Base-by-base conservation (phyloP, 2,113 vertebrate species). In the Sterna hirundo region DNA sequence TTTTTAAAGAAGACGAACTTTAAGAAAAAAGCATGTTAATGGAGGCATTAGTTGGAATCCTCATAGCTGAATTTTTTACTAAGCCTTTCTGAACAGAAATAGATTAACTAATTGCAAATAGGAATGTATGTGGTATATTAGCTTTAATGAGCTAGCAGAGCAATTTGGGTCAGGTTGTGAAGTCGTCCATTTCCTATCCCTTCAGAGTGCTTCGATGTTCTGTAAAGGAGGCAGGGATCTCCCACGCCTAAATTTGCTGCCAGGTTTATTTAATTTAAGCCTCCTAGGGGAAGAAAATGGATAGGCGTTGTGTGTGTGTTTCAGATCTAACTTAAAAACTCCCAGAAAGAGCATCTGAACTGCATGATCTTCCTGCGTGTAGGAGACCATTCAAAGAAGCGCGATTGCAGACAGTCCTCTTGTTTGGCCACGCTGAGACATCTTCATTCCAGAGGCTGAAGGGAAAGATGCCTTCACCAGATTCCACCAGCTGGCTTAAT, bases 341-440 rank as follows among this genome's bases (percentile, higher is more conserved):
- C 22, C 54, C 55, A 49, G 16, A 20, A 40, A 15, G 29, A 52
- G 26, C 29, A 34, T 62, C 46, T 14, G 8, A 79, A 47, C 11
- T 34, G 18, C 27, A 6, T 30, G 40, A 22, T 49, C 51, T 38
- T 51, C 65, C 68, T 51, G 19, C 3, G 3, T 6, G 42, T 42
- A 51, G 42, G 21, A 89, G 26, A 51, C 40, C 52, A 26, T 5
- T 23, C 17, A 36, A 68, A 54, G 42, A 75, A 5, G 4, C 25
- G 11, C 2, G 21, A 19, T 3, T 71, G 27, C 42, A 76, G 42
- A 26, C 17, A n/a, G 8, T 15, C 32, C 46, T 90, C 69, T 19
- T 0, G 0, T 34, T 64, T 38, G n/a, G 62, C 38, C 5, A 1
- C 2, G 4, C 27, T 21, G 18, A 16, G 34, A 25, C 17, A 8